Evolutionary conservation across 2,797 vertebrate genomes (phyloP), one percentile per base, ranked within the genome.

Genomic region (Steatocranus sp.): DNA sequence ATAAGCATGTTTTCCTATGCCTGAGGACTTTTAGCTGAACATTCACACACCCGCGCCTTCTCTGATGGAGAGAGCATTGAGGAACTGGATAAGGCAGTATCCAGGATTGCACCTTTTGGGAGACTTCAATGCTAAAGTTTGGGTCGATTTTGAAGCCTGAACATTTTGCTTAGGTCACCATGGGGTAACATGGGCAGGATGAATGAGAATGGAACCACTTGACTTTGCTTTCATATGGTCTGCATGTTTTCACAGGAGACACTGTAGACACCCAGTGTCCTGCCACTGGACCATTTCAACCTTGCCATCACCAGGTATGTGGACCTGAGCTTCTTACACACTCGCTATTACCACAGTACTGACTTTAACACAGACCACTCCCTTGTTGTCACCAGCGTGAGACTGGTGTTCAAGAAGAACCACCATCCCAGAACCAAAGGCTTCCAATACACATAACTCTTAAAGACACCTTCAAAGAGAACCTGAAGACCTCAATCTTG

Each of bases 251-350:
- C 30, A 56, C 53, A 56, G 25, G 53, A 56, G 53, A 56, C 53
- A 56, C 53, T 56, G 25, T 2, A 30, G 53, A 10, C 25, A 56
- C 25, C 25, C 25, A 56, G 8, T 56, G 25, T 63, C 34, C n/a
- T 23, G 34, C 34, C 5, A 63, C 34, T 63, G 58, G 58, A 38
- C 34, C 7, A 20, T 14, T 36, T 63, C 11, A 20, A 63, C 11
- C 0, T 38, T 36, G 32, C 32, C 58, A 63, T 38, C 34, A 63
- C 18, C 32, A 63, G 58, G 11, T 3, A 36, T 36, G n/a, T 2
- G 0, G 58, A 63, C 18, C 58, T 63, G 11, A 20, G 18, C 7
- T 14, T 36, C 58, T 20, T 63, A 36, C 18, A 20, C 4, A 0
- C 58, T 36, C 7, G 1, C 4, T 36, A 18, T 63, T 63, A 38